Base-by-base conservation (phyloP, 2,888 invertebrate genomes). In the Leptarthrus brevirostris region DNA sequence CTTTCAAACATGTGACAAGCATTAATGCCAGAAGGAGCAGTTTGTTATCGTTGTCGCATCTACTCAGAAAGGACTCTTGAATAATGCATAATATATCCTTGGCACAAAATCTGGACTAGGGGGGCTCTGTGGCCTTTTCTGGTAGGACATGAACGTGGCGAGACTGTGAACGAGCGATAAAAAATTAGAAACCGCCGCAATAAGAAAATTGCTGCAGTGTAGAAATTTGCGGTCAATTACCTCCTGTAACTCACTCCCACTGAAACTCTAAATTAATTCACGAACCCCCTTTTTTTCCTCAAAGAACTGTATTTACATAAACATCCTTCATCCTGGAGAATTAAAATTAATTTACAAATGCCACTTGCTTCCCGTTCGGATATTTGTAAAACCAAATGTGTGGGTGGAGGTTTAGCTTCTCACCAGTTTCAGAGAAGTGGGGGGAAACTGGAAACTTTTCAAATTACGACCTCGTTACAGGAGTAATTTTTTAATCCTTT, bases 281-380 rank as follows among this genome's bases (percentile, higher is more conserved):
- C 16, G 18, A 49, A 49, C 49, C 49, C 44, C n/a, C n/a, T 49
- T 49, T 49, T 49, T 20, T 49, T 49, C n/a, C n/a, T 12, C 30
- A 3, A 49, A 49, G 18, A 2, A 5, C 20, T 49, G 49, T 49
- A 49, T 49, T 49, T 49, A 49, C 49, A 49, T 49, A 20, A 49
- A 49, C 49, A 49, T 49, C 5, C 49, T 49, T 49, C 49, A 49
- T 49, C 20, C 49, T 16, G 4, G 20, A 49, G 49, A 49, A 49
- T 49, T 49, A 20, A 49, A 49, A 49, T 49, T 16, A 49, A 49
- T 49, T 49, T 20, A 16, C 49, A 16, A 49, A 49, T 49, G 49
- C 18, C 18, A 49, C 20, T 14, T 49, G 16, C 16, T n/a, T 16
- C 18, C 18, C 18, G 2, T 49, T 18, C 5, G 14, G 18, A 16